These are phyloP conservation scores for Malachius bipustulatus DNA, from an alignment of 2,888 invertebrate species.

Conservation along the genomic window DNA sequence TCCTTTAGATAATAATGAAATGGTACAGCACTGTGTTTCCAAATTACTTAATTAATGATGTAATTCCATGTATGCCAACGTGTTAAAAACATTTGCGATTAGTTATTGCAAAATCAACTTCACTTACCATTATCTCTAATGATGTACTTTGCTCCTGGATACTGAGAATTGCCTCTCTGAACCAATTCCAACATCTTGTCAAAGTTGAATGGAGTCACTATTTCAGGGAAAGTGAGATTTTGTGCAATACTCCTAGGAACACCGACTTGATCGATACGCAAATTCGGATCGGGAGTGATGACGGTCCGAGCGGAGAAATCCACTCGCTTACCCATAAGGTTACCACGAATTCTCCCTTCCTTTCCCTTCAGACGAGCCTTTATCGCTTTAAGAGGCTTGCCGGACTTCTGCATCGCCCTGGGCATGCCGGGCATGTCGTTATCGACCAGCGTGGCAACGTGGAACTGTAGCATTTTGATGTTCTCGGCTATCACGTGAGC, in stretches of 20 bases:
- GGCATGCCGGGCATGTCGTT: slow-evolving; percentile 99
- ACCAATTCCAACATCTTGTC: slow-evolving; percentile 94
- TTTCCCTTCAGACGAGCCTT: slow-evolving; percentile 96
- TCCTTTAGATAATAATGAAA: too few species aligned
- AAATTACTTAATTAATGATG: too few species aligned
- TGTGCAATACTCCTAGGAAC: slow-evolving; percentile 97
- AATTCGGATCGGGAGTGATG: slow-evolving; percentile 91
- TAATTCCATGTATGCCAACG: too few species aligned
- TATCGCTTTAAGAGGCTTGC: slow-evolving; percentile 94
- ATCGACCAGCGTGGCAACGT: slow-evolving; percentile 95
- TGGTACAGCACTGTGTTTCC: too few species aligned
- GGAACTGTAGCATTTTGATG: slow-evolving; percentile 95
- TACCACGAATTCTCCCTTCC: slow-evolving; percentile 97
- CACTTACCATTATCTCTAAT: slow-evolving; percentile 98
- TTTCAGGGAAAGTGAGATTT: slow-evolving; percentile 97
- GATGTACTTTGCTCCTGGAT: slow-evolving; percentile 99
- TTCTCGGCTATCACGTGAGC: slow-evolving; percentile 96
- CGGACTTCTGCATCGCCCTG: slow-evolving; percentile 96
- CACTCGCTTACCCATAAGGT: slow-evolving; percentile 99
- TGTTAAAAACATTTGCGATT: too few species aligned
- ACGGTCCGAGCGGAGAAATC: slow-evolving; percentile 99
- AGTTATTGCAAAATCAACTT: too few species aligned
- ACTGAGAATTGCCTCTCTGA: slow-evolving; percentile 91
- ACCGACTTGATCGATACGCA: slow-evolving; percentile 93
- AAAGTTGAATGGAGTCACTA: slow-evolving; percentile 98